Percentiles rank a stretch among this genome's conserved stretches.
phyloP scores from a whole-genome alignment of 2,113 vertebrate genomes.

The Trematocara zebra region DNA sequence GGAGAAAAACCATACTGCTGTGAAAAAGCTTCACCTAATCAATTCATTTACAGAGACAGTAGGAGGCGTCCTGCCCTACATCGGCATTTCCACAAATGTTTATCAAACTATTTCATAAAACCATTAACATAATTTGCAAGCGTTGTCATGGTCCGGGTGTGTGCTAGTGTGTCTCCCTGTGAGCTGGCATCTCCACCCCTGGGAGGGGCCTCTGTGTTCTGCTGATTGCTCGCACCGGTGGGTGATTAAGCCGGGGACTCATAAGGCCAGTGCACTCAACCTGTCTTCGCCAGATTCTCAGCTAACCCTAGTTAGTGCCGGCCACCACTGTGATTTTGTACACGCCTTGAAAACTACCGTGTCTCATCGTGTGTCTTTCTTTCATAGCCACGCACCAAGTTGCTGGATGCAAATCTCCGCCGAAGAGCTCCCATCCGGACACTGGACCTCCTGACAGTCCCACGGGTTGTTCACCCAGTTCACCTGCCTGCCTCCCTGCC shows the following conservation, averaged over 20 bases:
- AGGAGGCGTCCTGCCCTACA: not conserved
- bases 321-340: too few relatives aligned
- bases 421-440: not conserved
- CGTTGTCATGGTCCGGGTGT: not conserved
- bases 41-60: not conserved
- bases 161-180: not conserved
- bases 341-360: too few relatives aligned
- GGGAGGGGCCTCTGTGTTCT: not conserved
- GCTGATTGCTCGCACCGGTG: not conserved
- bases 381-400: not conserved
- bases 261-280: not conserved
- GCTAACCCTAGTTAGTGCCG: too few relatives aligned
- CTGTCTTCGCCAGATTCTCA: not conserved
- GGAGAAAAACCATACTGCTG: not conserved
- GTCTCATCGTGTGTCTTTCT: too few relatives aligned
- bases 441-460: not conserved
- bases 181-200: not conserved
- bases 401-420: not conserved
- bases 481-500: too few relatives aligned
- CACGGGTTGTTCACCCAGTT: too few relatives aligned
- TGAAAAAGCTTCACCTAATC: not conserved
- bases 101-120: not conserved
- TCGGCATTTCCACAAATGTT: not conserved
- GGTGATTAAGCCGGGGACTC: not conserved
- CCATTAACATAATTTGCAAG: not conserved